These are phyloP conservation scores for Ormyrus rosae DNA, from an alignment of 2,888 invertebrate genomes.

Conservation along the genomic window DNA sequence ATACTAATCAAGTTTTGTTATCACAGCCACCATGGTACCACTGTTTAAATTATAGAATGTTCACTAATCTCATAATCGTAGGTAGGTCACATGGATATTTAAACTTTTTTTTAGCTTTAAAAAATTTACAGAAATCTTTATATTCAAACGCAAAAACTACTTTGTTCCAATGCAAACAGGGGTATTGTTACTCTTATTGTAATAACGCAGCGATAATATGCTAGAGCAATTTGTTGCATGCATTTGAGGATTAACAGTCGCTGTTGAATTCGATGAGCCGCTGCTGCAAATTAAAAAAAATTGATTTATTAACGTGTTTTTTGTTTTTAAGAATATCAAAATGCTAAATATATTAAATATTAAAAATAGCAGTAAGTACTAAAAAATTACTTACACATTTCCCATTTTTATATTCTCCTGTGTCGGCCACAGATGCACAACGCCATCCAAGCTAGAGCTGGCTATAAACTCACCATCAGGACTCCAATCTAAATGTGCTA, in stretches of 20 bases:
- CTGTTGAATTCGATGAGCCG: slow-evolving; percentile 62
- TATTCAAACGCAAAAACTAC: slow-evolving; percentile 52
- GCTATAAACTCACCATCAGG: slow-evolving; percentile 73
- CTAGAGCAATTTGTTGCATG: slow-evolving; percentile 72
- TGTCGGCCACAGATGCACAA: slow-evolving; percentile 71
- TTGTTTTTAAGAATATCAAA: not conserved
- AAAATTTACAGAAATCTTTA: too few species aligned
- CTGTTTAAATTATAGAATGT: slow-evolving; percentile 58
- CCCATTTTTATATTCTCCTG: slow-evolving; percentile 68
- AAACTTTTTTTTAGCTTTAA: slow-evolving; percentile 38
- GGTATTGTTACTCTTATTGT: slow-evolving; percentile 69
- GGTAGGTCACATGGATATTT: slow-evolving; percentile 52
- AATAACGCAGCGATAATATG: slow-evolving; percentile 72
- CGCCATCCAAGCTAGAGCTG: slow-evolving; percentile 72
- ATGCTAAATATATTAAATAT: slow-evolving; percentile 33
- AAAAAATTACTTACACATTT: slow-evolving; percentile 63
- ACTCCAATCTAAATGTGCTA: slow-evolving; percentile 75
- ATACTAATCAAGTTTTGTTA: slow-evolving; percentile 59
- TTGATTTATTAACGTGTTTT: slow-evolving; percentile 21
- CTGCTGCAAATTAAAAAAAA: slow-evolving; percentile 57
- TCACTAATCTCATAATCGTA: slow-evolving; percentile 58
- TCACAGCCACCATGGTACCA: slow-evolving; percentile 68
- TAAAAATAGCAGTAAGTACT: slow-evolving; percentile 15
- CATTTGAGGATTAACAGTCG: slow-evolving; percentile 66
- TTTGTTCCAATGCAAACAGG: slow-evolving; percentile 72